phyloP scores from a whole-genome alignment of 2,797 vertebrate genomes.

The Micromesistius poutassou region DNA sequence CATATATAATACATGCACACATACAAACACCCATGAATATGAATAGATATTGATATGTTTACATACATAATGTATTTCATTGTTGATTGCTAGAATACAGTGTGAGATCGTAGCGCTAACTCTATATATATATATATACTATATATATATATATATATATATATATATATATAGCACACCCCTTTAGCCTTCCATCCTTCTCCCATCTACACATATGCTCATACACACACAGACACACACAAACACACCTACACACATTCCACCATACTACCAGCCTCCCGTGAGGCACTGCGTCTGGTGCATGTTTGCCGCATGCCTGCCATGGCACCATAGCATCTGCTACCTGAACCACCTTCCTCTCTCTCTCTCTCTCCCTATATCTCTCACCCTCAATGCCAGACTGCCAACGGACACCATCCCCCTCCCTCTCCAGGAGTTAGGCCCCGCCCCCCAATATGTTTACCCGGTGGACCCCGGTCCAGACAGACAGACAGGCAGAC shows the following conservation, averaged over 20 bases:
- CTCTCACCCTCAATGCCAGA: conserved; percentile 41
- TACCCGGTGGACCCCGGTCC: conserved; percentile 40
- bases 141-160: background rate
- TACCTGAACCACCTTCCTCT: conserved; percentile 47
- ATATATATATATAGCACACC: conserved; percentile 20
- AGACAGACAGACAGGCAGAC: conserved; percentile 37
- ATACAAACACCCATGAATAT: background rate
- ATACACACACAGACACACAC: conserved; percentile 10
- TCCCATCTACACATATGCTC: conserved; percentile 16
- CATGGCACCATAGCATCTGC: conserved; percentile 59
- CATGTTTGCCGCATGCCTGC: conserved; percentile 33
- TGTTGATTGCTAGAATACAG: background rate
- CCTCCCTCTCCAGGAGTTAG: conserved; percentile 26
- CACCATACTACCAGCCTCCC: conserved; percentile 37
- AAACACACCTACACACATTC: conserved; percentile 23
- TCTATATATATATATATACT: background rate
- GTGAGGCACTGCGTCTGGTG: conserved; percentile 48
- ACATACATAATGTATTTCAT: too few species aligned
- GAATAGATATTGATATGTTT: background rate
- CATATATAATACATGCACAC: background rate
- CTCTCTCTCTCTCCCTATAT: conserved; percentile 11
- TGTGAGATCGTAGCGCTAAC: background rate
- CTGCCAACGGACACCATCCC: conserved; percentile 52
- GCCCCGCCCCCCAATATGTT: conserved; percentile 58
- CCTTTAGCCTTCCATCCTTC: conserved; percentile 5